These are phyloP conservation scores for Carassius carassius DNA, from an alignment of 2,113 vertebrate species.

Conservation along the genomic window DNA sequence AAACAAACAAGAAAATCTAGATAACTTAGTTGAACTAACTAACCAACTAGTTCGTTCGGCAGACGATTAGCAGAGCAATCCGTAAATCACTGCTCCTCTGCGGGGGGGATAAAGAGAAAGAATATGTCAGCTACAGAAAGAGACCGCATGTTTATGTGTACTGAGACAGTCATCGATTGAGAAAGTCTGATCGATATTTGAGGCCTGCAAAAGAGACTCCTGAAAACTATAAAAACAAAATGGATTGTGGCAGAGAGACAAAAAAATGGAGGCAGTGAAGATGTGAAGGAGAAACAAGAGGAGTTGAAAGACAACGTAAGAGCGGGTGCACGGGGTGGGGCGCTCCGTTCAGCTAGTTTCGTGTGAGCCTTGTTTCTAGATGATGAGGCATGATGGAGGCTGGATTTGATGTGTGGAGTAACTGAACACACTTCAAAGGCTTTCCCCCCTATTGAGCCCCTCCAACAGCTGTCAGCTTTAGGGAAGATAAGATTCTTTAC, in stretches of 20 bases:
- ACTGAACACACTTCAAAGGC: constrained; percentile 60
- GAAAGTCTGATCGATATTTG: constrained; percentile 18
- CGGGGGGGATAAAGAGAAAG: neutral
- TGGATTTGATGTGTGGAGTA: constrained; percentile 61
- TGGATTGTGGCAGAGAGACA: neutral
- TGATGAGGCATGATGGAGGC: constrained; percentile 57
- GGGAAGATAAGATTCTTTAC: constrained; percentile 68
- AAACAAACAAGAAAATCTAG: neutral
- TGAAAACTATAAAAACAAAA: neutral
- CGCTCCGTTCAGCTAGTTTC: neutral
- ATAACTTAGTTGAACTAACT: neutral
- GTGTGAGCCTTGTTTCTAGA: constrained; percentile 47
- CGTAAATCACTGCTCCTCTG: neutral
- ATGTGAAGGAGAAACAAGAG: neutral
- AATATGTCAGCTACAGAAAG: neutral
- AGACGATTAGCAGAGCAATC: neutral
- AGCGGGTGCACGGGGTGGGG: neutral
- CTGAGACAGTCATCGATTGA: neutral
- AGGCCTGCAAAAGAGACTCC: neutral
- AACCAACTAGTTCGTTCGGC: neutral
- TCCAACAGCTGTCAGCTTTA: constrained; percentile 63
- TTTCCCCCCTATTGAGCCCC: constrained; percentile 40
- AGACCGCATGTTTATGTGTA: neutral
- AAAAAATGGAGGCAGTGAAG: constrained; percentile 29
- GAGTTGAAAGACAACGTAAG: neutral